Percentiles rank a stretch among this genome's conserved stretches.
Conservation (phyloP, 2,888 invertebrate genomes). For the Trichogramma dendrolimi region DNA sequence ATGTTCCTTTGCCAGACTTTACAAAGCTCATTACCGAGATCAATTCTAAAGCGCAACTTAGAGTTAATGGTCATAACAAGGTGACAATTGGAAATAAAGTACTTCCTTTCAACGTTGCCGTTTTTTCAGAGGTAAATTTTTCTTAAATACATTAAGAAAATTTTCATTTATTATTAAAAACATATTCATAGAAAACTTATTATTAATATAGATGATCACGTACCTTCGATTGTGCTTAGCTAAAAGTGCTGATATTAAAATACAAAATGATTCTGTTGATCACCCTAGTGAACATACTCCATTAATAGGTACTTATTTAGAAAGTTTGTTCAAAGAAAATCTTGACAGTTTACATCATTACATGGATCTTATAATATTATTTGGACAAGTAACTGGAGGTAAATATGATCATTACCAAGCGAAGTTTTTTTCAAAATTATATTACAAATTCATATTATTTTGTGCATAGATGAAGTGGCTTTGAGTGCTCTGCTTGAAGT, state of each 20-base stretch:
- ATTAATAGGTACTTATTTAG: constrained; percentile 63
- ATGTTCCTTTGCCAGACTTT: constrained; percentile 67
- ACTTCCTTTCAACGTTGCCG: constrained; percentile 67
- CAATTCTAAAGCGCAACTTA: constrained; percentile 50
- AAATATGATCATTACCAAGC: constrained; percentile 21
- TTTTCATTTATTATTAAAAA: background rate
- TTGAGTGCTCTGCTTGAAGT: constrained; percentile 77
- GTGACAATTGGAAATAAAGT: constrained; percentile 65
- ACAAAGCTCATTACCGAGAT: constrained; percentile 69
- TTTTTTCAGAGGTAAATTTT: constrained; percentile 68
- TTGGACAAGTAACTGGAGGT: constrained; percentile 68
- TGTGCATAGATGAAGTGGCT: constrained; percentile 57
- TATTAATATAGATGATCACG: constrained; percentile 62
- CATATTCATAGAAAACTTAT: constrained; percentile 3
- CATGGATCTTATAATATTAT: constrained; percentile 62
- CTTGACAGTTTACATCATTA: constrained; percentile 65
- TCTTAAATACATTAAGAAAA: constrained; percentile 2
- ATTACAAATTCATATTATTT: constrained; percentile 4
- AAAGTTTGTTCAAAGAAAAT: constrained; percentile 56
- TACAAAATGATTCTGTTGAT: constrained; percentile 49
- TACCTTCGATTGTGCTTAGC: constrained; percentile 79
- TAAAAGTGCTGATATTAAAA: constrained; percentile 59
- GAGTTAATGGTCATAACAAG: constrained; percentile 45
- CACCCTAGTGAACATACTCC: constrained; percentile 66
- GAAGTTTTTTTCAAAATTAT: background rate